These are phyloP conservation scores for Myotis davidii DNA, from an alignment of 2,113 vertebrate species.

Conservation along the genomic window DNA sequence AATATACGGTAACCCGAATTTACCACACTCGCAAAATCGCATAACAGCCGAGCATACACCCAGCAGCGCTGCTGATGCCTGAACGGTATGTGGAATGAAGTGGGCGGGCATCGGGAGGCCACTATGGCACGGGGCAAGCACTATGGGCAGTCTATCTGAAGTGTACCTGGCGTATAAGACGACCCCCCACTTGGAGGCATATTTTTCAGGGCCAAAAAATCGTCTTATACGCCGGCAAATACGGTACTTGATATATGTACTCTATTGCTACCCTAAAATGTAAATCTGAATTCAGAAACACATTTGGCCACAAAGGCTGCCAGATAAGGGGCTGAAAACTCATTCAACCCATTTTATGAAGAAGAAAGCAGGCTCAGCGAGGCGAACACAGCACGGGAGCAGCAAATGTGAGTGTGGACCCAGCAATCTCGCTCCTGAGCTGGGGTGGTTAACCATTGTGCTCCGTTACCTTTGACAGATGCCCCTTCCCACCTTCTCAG, in stretches of 20 bases:
- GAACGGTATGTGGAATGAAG: no score
- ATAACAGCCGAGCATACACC: no score
- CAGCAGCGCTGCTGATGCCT: no score
- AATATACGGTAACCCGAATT: no score
- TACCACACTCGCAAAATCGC: no score
- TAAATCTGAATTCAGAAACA: slow-evolving; percentile 36
- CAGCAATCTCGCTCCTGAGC: not conserved
- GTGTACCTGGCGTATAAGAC: no score
- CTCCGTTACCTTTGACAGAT: not conserved
- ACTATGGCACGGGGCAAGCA: no score
- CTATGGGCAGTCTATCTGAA: no score
- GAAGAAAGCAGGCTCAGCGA: not conserved
- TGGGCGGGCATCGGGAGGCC: no score
- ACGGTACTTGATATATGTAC: not conserved
- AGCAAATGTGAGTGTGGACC: not conserved
- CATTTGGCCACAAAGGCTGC: not conserved
- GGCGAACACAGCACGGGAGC: not conserved
- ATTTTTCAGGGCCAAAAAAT: no score
- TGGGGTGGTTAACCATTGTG: rapidly evolving
- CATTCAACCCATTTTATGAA: not conserved
- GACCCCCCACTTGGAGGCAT: no score
- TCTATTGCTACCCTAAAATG: not conserved
- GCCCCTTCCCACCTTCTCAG: not conserved
- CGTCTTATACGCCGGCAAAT: no score
- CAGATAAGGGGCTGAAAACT: not conserved